Evolutionary conservation across 1,140 invertebrate genomes (phyloP), one percentile per base, ranked within the genome.

Genomic region (Melipona quadrifasciata): DNA sequence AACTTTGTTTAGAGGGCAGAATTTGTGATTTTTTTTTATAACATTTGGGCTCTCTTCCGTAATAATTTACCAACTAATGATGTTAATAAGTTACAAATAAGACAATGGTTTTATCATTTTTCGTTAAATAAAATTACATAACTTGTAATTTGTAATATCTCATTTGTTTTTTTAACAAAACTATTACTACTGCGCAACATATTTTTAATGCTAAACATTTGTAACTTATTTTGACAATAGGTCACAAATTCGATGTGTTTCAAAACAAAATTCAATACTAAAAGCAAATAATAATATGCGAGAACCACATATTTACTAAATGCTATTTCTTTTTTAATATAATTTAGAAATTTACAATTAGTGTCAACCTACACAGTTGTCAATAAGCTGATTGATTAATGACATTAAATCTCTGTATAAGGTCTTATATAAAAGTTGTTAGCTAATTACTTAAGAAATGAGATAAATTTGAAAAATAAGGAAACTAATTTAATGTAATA

Each of bases 261-360:
- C 24, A n/a, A 61, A n/a, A 61, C 24, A 4, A 61, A 61, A 3
- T n/a, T 61, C 19, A n/a, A n/a, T 39, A 70, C n/a, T 53, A 27
- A 16, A 58, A 53, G 27, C 47, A 80, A 31, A 57, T 61, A 65
- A 21, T 55, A 39, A 75, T 67, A 55, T 53, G 58, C 55, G 47
- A n/a, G 58, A 55, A 47, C 34, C 19, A 39, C 64, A 51, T 16
- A 27, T 31, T 57, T 39, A 0, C 16, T 31, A 55, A 72, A 72
- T 53, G 14, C 17, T 79, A 55, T 16, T 39, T 39, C 10, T 14
- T 16, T 77, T 68, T 47, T 77, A 21, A 55, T 39, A 21, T 53
- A 64, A 65, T 21, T 19, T 73, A 4, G 51, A 17, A 74, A 53
- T 64, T 65, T 83, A 78, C 68, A 8, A 14, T 58, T 70, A 70